phyloP scores from a whole-genome alignment of 2,797 vertebrate genomes.

The Crocodylus rhombifer region DNA sequence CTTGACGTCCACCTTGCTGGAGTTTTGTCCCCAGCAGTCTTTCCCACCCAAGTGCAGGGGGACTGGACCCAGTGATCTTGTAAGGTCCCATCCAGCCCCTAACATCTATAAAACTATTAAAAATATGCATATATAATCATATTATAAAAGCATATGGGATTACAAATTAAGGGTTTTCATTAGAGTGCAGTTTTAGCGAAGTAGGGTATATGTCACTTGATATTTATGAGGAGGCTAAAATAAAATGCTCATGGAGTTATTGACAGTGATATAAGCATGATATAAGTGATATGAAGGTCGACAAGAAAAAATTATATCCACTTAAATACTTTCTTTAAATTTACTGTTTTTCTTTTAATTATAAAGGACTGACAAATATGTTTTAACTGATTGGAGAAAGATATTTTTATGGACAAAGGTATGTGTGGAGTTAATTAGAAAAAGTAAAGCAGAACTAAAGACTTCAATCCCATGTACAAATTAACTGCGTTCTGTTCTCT shows the following conservation, averaged over 20 bases:
- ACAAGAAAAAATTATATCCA: background rate
- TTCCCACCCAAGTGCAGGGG: too few relatives aligned
- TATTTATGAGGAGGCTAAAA: background rate
- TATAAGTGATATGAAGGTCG: background rate
- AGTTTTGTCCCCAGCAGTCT: too few relatives aligned
- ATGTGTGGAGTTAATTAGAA: background rate
- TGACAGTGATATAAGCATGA: background rate
- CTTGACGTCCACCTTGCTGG: too few relatives aligned
- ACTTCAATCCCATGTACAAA: background rate
- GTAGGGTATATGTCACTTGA: accelerated
- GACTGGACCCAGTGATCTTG: too few relatives aligned
- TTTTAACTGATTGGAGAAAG: background rate
- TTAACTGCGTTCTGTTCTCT: background rate
- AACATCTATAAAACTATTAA: too few relatives aligned
- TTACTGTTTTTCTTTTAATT: background rate
- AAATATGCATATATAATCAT: background rate
- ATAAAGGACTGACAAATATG: background rate
- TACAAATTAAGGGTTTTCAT: background rate
- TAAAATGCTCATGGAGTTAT: background rate
- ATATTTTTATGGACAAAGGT: background rate
- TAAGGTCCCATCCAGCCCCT: too few relatives aligned
- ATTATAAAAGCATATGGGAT: background rate
- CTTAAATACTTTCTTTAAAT: background rate
- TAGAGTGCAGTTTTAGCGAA: background rate
- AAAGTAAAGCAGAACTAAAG: background rate